Evolutionary conservation across 1,140 invertebrate species (phyloP).

Genomic region (Plectrocnemia conspersa): DNA sequence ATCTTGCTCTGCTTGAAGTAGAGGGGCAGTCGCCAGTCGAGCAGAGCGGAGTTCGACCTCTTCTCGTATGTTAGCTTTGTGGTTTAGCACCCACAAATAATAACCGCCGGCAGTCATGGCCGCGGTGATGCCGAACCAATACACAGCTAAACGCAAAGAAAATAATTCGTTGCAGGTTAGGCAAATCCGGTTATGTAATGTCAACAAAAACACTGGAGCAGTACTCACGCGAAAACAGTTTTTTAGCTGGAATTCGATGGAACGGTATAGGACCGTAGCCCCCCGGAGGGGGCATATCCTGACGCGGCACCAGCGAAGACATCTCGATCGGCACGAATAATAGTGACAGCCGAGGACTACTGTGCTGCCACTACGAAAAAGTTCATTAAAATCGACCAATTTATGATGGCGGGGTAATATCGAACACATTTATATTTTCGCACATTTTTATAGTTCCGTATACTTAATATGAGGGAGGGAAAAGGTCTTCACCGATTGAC

Average conservation of each 20-base stretch:
- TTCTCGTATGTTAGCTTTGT: constrained; percentile 48
- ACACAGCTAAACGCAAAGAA: neutral
- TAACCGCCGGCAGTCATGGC: constrained; percentile 55
- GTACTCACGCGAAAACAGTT: constrained; percentile 61
- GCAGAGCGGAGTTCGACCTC: constrained; percentile 71
- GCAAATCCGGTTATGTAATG: constrained; percentile 10
- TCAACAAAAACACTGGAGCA: neutral
- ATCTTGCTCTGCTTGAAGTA: constrained; percentile 77
- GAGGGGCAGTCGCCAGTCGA: constrained; percentile 66
- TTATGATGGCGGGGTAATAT: too few species aligned
- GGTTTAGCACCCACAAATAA: constrained; percentile 57
- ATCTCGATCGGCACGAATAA: constrained; percentile 10
- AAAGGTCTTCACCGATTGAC: too few species aligned
- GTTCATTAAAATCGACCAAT: too few species aligned
- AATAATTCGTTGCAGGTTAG: neutral
- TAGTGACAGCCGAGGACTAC: constrained; percentile 1
- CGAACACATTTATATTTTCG: too few species aligned
- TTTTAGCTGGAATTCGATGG: constrained; percentile 65
- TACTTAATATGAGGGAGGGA: too few species aligned
- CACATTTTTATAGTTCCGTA: too few species aligned
- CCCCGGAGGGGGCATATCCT: constrained; percentile 82
- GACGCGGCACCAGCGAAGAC: constrained; percentile 50
- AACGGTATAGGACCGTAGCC: constrained; percentile 74
- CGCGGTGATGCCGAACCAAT: constrained; percentile 31
- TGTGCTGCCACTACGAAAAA: neutral